Evolutionary conservation across 2,888 invertebrate genomes (phyloP).

Genomic region (Aporophyla lueneburgensis): DNA sequence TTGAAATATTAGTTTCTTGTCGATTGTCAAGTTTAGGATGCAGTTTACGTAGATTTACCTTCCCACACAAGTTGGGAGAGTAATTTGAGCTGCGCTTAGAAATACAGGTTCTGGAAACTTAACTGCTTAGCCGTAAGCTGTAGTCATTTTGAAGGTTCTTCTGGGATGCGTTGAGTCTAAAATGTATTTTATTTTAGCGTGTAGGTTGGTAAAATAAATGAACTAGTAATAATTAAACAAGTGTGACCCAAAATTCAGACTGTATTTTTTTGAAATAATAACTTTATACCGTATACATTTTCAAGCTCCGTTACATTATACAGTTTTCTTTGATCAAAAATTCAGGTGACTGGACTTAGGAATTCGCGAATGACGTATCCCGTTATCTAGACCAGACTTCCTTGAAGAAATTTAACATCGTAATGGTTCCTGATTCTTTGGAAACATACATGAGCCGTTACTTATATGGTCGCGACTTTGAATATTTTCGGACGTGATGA

Average conservation of each 20-base stretch:
- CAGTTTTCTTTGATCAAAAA: slow-evolving; percentile 32
- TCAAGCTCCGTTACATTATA: slow-evolving; percentile 21
- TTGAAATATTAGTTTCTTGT: slow-evolving; percentile 20
- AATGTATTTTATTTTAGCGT: slow-evolving; percentile 11
- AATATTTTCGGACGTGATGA: slow-evolving; percentile 80
- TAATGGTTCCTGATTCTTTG: slow-evolving; percentile 77
- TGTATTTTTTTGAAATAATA: not conserved
- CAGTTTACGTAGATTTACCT: slow-evolving; percentile 45
- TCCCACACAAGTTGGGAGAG: slow-evolving; percentile 36
- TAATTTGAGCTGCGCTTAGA: slow-evolving; percentile 29
- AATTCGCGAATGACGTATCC: slow-evolving; percentile 66
- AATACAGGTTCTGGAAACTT: slow-evolving; percentile 24
- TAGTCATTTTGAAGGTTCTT: slow-evolving; percentile 3
- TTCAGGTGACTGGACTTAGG: slow-evolving; percentile 41
- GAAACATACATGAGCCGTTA: slow-evolving; percentile 82
- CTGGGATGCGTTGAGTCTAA: slow-evolving; percentile 17
- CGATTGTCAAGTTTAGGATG: slow-evolving; percentile 15
- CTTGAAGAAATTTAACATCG: slow-evolving; percentile 79
- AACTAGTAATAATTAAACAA: not conserved
- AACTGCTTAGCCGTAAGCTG: slow-evolving; percentile 4
- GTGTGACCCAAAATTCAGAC: not conserved
- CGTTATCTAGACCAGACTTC: slow-evolving; percentile 77
- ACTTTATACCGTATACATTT: not conserved
- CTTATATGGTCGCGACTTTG: slow-evolving; percentile 77
- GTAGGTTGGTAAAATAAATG: not conserved